phyloP scores from a whole-genome alignment of 2,113 vertebrate genomes.

The Vulpes vulpes region DNA sequence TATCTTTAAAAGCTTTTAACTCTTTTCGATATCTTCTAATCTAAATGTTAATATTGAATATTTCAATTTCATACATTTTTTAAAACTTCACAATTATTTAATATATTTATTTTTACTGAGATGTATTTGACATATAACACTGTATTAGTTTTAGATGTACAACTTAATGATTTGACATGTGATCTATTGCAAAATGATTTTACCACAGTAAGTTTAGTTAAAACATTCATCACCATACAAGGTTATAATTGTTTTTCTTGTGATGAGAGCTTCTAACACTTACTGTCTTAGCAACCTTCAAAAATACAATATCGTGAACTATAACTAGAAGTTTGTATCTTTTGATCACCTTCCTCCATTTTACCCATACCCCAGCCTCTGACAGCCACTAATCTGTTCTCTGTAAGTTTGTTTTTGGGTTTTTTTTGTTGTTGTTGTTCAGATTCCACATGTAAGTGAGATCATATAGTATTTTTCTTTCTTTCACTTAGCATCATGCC shows the following conservation, averaged over 20 bases:
- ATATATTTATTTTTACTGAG: slow-evolving; percentile 13
- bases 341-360: neutral
- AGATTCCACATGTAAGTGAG: neutral
- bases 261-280: neutral
- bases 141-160: neutral
- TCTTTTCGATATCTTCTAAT: neutral
- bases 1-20: neutral
- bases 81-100: neutral
- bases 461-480: neutral
- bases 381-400: neutral
- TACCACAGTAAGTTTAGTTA: neutral
- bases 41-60: neutral
- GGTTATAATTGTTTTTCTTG: neutral
- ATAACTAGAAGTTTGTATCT: neutral
- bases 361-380: neutral
- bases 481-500: neutral
- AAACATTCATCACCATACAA: neutral
- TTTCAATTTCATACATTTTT: neutral
- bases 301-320: neutral
- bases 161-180: neutral
- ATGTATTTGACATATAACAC: neutral
- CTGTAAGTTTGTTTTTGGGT: neutral
- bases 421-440: neutral
- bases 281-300: neutral
- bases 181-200: neutral